These are phyloP conservation scores for Prionace glauca DNA, from an alignment of 2,797 vertebrate genomes.

Conservation along the genomic window DNA sequence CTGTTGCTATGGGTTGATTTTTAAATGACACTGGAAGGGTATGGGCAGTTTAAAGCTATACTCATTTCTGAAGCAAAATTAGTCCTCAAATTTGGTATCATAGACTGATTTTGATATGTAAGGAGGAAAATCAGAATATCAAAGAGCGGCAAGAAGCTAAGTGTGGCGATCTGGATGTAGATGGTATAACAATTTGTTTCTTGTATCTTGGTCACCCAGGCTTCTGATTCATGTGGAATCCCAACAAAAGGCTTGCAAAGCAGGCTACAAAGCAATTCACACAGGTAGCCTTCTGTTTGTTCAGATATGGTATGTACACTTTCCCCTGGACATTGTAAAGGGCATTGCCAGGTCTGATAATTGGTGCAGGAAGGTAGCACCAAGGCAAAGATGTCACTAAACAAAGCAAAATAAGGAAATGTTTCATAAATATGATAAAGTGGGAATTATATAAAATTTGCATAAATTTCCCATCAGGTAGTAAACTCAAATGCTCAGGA, in stretches of 20 bases:
- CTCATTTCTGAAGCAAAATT: constrained; percentile 68
- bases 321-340: neutral
- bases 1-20: constrained; percentile 56
- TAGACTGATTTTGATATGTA: constrained; percentile 44
- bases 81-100: constrained; percentile 49
- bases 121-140: constrained; percentile 29
- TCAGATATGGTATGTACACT: neutral
- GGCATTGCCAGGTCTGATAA: neutral
- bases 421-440: neutral
- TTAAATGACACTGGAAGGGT: constrained; percentile 60
- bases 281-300: neutral
- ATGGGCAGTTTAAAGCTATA: constrained; percentile 80
- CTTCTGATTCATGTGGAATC: neutral
- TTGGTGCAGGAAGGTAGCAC: neutral
- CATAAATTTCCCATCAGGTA: constrained; percentile 29
- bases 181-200: neutral
- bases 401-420: neutral
- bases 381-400: neutral
- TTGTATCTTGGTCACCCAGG: neutral
- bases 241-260: neutral
- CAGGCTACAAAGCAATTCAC: neutral
- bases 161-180: neutral
- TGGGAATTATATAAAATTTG: constrained; percentile 26
- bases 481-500: neutral
- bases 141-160: neutral